Base-by-base conservation (phyloP, 1,140 invertebrate species). In the Brachionus angularis region DNA sequence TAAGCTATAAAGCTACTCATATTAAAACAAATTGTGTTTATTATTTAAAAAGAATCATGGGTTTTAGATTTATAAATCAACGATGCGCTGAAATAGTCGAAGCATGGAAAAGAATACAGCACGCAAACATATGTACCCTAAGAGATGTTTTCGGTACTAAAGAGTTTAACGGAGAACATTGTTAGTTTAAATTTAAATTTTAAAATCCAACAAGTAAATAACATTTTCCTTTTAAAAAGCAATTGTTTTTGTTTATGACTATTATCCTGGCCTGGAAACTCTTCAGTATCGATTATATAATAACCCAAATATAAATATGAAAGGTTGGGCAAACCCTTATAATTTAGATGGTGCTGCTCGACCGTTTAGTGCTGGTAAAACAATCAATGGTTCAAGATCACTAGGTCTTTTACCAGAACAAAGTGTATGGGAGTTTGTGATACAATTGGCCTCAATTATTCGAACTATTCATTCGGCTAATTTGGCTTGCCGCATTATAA, bases 191-290 rank as follows among this genome's bases (percentile, higher is more conserved):
- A 29, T 18, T 29, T 18, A 36, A 53, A 14, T 16, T 16, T 33
- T 16, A 21, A 34, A 34, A 16, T n/a, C n/a, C n/a, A n/a, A n/a
- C n/a, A n/a, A 33, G 33, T 21, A 33, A 55, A 55, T 33, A 55
- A 33, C 12, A 53, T 72, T 58, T 74, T 31, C 21, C n/a, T 52
- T 12, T 50, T 12, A 23, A 29, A 39, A 80, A 95, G 92, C 94
- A 55, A 87, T 96, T 82, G 86, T 97, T 74, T 91, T 97, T 83
- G 91, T 96, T 52, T 96, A 96, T 81, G 93, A 96, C 78, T 97
- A 91, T 80, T 90, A 93, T 84, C 89, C 94, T 29, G 88, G 88
- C 31, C 89, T 91, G 50, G 88, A 91, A 76, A 95, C 91, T 0
- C 79, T 97, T 71, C 85, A 93, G 82, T 85, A 85, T 70, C 88